Evolutionary conservation across 2,888 invertebrate genomes (phyloP).

Genomic region (Mythimna ferrago): DNA sequence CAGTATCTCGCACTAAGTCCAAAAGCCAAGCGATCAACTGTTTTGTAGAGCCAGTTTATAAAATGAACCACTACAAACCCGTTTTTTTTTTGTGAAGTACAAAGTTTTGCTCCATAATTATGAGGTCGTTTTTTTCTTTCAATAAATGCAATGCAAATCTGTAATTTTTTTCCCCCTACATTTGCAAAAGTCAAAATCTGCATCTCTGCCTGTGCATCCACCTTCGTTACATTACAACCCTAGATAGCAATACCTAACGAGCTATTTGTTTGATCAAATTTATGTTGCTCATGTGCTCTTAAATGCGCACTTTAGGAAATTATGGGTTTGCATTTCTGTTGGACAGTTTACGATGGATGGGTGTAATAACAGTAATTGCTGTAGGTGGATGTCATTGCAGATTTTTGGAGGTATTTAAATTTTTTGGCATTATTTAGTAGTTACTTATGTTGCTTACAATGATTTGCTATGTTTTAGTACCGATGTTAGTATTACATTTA

Average conservation of each 20-base stretch:
- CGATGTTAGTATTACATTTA: background rate
- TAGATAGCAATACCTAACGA: conserved; percentile 58
- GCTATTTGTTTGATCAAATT: conserved; percentile 67
- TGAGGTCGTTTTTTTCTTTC: no score
- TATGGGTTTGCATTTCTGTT: conserved; percentile 62
- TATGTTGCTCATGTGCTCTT: conserved; percentile 64
- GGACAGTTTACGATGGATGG: conserved; percentile 55
- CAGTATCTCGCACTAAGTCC: background rate
- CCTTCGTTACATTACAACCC: conserved; percentile 1
- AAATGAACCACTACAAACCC: background rate
- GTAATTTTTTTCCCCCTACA: background rate
- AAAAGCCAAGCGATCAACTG: no score
- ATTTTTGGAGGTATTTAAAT: conserved; percentile 3
- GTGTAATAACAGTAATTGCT: conserved; percentile 51
- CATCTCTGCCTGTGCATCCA: background rate
- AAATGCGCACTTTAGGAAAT: conserved; percentile 59
- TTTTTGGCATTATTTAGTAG: conserved; percentile 5
- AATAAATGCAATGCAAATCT: no score
- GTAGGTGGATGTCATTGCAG: conserved; percentile 32
- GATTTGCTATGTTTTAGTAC: background rate
- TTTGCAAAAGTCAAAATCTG: background rate
- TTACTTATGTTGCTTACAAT: background rate
- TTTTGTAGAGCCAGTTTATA: background rate
- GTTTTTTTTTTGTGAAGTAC: no score
- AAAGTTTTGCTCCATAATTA: no score